Evolutionary conservation across 2,888 invertebrate genomes (phyloP).

Genomic region (Limnephilus lunatus): DNA sequence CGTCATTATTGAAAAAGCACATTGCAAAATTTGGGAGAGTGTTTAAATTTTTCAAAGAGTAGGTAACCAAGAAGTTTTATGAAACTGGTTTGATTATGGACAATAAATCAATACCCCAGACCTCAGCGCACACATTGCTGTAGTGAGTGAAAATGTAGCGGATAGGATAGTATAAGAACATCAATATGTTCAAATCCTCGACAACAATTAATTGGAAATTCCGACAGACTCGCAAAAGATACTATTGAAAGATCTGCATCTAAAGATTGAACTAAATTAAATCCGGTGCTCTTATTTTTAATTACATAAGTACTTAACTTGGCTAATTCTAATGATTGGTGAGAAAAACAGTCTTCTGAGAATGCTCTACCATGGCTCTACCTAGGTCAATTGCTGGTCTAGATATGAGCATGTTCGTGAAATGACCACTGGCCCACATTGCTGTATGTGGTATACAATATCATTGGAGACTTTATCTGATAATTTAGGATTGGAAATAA

Average conservation of each 20-base stretch:
- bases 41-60: no score
- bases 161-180: not conserved
- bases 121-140: not conserved
- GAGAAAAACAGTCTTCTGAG: not conserved
- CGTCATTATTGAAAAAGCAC: not conserved
- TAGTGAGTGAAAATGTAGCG: not conserved
- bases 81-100: no score
- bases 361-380: not conserved
- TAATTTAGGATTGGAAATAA: conserved; percentile 23
- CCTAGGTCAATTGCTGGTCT: conserved; percentile 13
- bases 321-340: not conserved
- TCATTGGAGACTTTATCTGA: conserved; percentile 13
- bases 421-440: conserved; percentile 29
- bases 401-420: conserved; percentile 28
- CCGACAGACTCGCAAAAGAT: no score
- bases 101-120: no score
- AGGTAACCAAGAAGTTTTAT: no score
- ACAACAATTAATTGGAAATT: no score
- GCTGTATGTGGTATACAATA: not conserved
- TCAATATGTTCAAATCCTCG: not conserved
- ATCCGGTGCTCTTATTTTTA: no score
- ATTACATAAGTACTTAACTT: not conserved
- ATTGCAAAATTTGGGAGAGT: not conserved
- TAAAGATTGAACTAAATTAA: no score
- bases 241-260: no score